A percentile compares a stretch with the other conserved stretches of the same genome.
Evolutionary conservation across 2,797 vertebrate genomes (phyloP).

Genomic region (Chaetodon trifasciatus): DNA sequence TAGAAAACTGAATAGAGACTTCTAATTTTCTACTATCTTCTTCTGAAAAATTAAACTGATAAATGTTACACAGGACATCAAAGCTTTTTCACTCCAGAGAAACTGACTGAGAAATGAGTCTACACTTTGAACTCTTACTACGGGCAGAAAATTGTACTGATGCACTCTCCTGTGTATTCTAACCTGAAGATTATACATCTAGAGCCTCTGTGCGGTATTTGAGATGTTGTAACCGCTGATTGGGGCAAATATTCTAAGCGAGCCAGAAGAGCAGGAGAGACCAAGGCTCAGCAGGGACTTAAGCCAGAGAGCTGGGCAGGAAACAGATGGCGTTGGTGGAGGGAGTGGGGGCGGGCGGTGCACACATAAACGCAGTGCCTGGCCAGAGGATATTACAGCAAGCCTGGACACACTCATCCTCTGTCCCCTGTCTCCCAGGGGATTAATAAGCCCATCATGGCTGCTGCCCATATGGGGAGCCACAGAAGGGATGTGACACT

Average conservation of each 20-base stretch:
- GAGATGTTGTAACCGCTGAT: slow-evolving; percentile 44
- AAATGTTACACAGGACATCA: neutral
- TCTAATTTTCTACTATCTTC: neutral
- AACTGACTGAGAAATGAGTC: neutral
- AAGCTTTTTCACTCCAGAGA: neutral
- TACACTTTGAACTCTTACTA: neutral
- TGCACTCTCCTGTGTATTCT: neutral
- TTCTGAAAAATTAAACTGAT: neutral
- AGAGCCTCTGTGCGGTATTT: slow-evolving; percentile 1
- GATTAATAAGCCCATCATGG: slow-evolving; percentile 78
- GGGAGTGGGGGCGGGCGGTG: slow-evolving; percentile 49
- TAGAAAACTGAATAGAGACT: neutral
- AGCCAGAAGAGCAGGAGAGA: slow-evolving; percentile 62
- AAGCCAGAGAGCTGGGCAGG: slow-evolving; percentile 72
- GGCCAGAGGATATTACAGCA: slow-evolving; percentile 74
- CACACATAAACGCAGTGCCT: slow-evolving; percentile 56
- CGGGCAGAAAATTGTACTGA: neutral
- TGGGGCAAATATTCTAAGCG: slow-evolving; percentile 30
- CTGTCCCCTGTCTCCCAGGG: slow-evolving; percentile 66
- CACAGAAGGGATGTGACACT: slow-evolving; percentile 43
- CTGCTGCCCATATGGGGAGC: slow-evolving; percentile 62
- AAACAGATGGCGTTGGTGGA: slow-evolving; percentile 81
- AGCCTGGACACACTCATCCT: slow-evolving; percentile 78
- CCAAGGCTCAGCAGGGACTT: slow-evolving; percentile 64
- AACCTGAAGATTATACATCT: slow-evolving; percentile 12